These are phyloP conservation scores for Drosophila mettleri DNA, from an alignment of 2,888 invertebrate genomes.

Conservation along the genomic window DNA sequence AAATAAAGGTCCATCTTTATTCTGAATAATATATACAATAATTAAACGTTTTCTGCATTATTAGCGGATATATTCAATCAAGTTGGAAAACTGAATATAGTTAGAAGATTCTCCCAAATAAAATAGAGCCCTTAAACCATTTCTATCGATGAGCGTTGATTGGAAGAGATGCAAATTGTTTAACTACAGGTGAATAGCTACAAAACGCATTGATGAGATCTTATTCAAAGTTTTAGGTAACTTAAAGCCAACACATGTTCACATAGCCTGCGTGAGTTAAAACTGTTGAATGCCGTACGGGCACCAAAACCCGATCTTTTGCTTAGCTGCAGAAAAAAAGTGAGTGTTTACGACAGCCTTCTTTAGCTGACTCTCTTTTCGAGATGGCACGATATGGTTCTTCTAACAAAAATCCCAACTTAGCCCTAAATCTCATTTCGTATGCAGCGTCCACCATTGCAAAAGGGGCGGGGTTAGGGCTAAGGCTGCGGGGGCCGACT, in stretches of 20 bases:
- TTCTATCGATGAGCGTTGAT: too few species aligned
- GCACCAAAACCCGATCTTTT: constrained; percentile 12
- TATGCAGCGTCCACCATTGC: constrained; percentile 66
- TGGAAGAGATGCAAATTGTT: too few species aligned
- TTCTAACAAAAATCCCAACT: constrained; percentile 45
- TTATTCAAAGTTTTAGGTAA: too few species aligned
- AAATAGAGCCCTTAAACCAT: too few species aligned
- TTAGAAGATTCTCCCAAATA: too few species aligned
- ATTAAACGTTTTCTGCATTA: too few species aligned
- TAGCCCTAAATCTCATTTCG: constrained; percentile 69
- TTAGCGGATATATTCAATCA: too few species aligned
- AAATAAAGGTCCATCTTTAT: too few species aligned
- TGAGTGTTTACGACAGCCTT: constrained; percentile 23
- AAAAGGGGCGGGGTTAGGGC: constrained; percentile 15
- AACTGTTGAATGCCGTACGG: constrained; percentile 8
- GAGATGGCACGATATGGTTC: not conserved
- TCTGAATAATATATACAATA: too few species aligned
- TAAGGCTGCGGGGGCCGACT: constrained; percentile 23
- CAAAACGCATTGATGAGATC: not conserved
- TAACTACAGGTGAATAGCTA: not conserved
- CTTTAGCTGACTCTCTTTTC: not conserved
- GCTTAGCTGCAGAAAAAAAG: constrained; percentile 38
- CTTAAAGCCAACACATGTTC: constrained; percentile 5
- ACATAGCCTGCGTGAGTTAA: not conserved
- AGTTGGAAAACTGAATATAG: too few species aligned